Percentiles rank a stretch among this genome's conserved stretches.
Conservation (phyloP, 2,113 vertebrate species). For the Hypomesus transpacificus region DNA sequence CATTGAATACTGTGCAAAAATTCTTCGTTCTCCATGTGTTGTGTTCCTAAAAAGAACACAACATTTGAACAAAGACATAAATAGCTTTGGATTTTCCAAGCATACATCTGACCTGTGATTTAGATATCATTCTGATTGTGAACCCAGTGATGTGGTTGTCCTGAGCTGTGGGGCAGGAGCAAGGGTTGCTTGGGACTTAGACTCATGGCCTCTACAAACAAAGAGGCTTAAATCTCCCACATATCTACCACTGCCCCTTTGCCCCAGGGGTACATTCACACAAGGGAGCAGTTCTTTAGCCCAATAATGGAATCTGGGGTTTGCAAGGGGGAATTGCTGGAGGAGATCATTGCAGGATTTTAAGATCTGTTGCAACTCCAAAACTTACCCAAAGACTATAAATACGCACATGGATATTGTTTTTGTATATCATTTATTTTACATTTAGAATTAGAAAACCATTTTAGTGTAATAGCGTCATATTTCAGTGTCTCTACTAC, state of each 20-base stretch:
- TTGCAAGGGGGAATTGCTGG: conserved; percentile 50
- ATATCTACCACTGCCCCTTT: conserved; percentile 53
- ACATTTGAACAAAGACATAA: background rate
- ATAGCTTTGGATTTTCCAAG: too few relatives aligned
- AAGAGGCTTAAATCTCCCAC: conserved; percentile 60
- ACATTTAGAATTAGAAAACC: background rate
- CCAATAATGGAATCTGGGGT: conserved; percentile 54
- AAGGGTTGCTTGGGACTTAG: conserved; percentile 36
- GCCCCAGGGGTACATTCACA: conserved; percentile 51
- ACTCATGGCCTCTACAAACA: conserved; percentile 40
- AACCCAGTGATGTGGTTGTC: conserved; percentile 29
- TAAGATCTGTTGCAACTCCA: conserved; percentile 31
- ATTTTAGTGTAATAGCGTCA: conserved; percentile 20
- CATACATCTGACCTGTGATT: conserved; percentile 2
- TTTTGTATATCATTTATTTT: background rate
- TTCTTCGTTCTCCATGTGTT: too few relatives aligned
- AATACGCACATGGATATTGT: conserved; percentile 15
- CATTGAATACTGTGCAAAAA: conserved; percentile 1
- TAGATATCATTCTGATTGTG: conserved; percentile 33
- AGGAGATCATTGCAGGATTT: conserved; percentile 39
- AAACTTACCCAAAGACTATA: conserved; percentile 39
- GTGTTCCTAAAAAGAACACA: background rate
- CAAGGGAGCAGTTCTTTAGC: conserved; percentile 62
- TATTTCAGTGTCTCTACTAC: conserved; percentile 17
- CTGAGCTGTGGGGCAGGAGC: conserved; percentile 25